Evolutionary conservation across 2,888 invertebrate genomes (phyloP).

Genomic region (Calameuta filiformis): DNA sequence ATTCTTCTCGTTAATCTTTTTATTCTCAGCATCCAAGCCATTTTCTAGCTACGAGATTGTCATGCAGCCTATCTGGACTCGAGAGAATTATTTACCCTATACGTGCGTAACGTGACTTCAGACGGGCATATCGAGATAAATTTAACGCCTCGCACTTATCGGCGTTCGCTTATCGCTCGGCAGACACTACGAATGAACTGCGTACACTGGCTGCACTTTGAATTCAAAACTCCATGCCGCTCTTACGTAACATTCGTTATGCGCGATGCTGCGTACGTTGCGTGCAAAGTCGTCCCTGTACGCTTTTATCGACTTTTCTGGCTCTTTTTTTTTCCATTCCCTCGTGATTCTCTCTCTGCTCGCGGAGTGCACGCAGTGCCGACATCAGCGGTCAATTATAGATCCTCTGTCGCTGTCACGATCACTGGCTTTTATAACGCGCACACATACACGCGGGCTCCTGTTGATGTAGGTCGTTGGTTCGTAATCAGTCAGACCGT

Average conservation of each 20-base stretch:
- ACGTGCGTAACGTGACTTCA: neutral
- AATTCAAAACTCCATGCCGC: neutral
- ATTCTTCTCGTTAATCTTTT: neutral
- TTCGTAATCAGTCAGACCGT: constrained; percentile 47
- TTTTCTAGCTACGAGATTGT: neutral
- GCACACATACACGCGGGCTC: constrained; percentile 9
- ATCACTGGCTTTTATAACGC: neutral
- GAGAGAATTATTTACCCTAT: neutral
- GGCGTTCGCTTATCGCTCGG: neutral
- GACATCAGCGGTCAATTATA: neutral
- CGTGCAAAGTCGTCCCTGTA: neutral
- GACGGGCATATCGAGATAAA: neutral
- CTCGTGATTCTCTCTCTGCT: neutral
- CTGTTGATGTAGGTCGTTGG: constrained; percentile 60
- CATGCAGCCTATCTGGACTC: neutral
- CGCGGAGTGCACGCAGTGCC: neutral
- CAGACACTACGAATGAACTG: neutral
- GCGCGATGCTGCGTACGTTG: neutral
- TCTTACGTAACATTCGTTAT: neutral
- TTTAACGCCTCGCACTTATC: neutral
- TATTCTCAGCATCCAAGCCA: neutral
- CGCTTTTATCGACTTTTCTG: too few species aligned
- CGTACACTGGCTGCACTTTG: neutral
- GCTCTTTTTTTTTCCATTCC: too few species aligned
- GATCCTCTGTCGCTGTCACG: neutral